phyloP scores from a whole-genome alignment of 1,140 invertebrate species.

The Bombus superbus region DNA sequence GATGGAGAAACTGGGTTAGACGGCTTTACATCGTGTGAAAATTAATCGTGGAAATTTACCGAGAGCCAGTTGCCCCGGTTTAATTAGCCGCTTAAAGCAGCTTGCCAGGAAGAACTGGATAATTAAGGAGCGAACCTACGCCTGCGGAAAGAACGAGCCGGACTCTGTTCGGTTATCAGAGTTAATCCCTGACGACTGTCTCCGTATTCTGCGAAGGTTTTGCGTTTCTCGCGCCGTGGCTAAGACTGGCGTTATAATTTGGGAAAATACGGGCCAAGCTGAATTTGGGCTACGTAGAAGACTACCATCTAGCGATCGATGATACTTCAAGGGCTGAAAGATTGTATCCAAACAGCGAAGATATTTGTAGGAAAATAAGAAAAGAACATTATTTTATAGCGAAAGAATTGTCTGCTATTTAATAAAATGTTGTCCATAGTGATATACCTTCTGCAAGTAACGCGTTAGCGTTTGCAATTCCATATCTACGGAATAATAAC shows the following conservation, averaged over 20 bases:
- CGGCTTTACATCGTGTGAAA: not conserved
- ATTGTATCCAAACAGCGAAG: too few relatives aligned
- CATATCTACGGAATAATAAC: too few relatives aligned
- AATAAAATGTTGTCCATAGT: too few relatives aligned
- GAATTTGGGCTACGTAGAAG: not conserved
- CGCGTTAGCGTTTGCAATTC: too few relatives aligned
- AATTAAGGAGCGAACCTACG: conserved; percentile 7
- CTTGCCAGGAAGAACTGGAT: conserved; percentile 4
- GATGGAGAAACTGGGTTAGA: not conserved
- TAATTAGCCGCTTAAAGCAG: conserved; percentile 12
- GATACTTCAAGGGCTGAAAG: too few relatives aligned
- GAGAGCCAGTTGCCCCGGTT: too few relatives aligned
- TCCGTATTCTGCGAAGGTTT: not conserved
- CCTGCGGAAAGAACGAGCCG: not conserved
- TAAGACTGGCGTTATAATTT: not conserved
- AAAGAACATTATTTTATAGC: too few relatives aligned
- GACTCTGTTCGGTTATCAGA: not conserved
- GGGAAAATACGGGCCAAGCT: not conserved
- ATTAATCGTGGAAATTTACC: not conserved
- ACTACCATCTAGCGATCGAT: too few relatives aligned
- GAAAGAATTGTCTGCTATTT: too few relatives aligned
- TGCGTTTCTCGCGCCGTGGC: not conserved
- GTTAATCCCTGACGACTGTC: not conserved
- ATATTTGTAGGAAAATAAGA: too few relatives aligned
- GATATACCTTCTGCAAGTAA: too few relatives aligned